Evolutionary conservation across 2,888 invertebrate species (phyloP).

Genomic region (Octonoba sinensis): DNA sequence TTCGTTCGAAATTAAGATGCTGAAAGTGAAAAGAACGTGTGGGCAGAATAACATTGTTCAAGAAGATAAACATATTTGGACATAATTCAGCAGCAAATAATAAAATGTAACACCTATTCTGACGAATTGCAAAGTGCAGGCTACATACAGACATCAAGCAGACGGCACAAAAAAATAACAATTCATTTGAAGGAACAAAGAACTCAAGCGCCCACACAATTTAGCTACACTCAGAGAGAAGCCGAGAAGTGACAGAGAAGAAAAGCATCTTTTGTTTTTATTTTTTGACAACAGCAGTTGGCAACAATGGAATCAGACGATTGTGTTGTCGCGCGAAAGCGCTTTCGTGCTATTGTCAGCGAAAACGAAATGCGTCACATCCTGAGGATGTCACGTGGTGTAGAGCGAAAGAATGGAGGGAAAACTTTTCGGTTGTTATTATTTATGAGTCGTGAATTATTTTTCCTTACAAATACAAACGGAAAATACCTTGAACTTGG

Average conservation of each 20-base stretch:
- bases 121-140: no score
- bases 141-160: no score
- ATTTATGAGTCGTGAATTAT: slow-evolving; percentile 19
- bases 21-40: no score
- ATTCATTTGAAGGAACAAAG: slow-evolving; percentile 39
- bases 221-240: background rate
- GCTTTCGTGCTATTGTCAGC: slow-evolving; percentile 32
- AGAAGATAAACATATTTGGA: no score
- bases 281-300: background rate
- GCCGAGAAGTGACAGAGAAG: background rate
- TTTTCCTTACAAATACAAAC: slow-evolving; percentile 9
- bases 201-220: slow-evolving; percentile 18
- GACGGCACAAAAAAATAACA: slow-evolving; percentile 4
- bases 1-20: no score
- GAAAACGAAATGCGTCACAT: slow-evolving; percentile 24
- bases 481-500: slow-evolving; percentile 39
- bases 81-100: no score
- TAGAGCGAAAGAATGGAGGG: background rate
- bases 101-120: no score
- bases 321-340: slow-evolving; percentile 28
- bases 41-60: no score
- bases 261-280: background rate
- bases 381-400: slow-evolving; percentile 30
- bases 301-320: slow-evolving; percentile 21
- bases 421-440: slow-evolving; percentile 15